Conservation (phyloP, 2,888 invertebrate genomes). For the Perdita meconis region DNA sequence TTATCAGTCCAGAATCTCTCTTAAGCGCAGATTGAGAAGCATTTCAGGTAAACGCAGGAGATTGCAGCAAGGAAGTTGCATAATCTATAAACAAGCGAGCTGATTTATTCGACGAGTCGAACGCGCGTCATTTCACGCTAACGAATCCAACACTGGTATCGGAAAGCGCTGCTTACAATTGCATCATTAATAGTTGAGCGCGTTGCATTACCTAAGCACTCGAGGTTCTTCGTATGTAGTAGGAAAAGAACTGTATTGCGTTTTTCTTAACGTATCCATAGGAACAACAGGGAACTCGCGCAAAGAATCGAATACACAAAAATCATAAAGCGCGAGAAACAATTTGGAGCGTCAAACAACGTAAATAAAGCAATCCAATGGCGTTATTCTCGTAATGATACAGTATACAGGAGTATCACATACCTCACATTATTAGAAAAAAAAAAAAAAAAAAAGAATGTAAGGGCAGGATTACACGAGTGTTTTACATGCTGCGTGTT, state of each 20-base stretch:
- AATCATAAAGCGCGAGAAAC: not conserved
- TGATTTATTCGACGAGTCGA: not conserved
- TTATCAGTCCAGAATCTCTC: not conserved
- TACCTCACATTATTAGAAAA: too few relatives aligned
- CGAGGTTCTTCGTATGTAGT: not conserved
- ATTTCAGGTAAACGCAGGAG: slow-evolving; percentile 2
- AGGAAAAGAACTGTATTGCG: slow-evolving; percentile 13
- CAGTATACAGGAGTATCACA: too few relatives aligned
- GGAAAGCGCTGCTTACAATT: slow-evolving; percentile 30
- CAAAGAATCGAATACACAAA: not conserved
- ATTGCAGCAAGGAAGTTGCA: slow-evolving; percentile 8
- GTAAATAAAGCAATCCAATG: slow-evolving; percentile 41
- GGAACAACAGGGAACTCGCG: not conserved
- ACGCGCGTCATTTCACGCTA: not conserved
- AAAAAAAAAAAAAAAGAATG: too few relatives aligned
- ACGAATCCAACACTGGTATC: slow-evolving; percentile 29
- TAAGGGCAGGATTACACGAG: too few relatives aligned
- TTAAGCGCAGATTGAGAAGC: not conserved
- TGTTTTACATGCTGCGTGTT: too few relatives aligned
- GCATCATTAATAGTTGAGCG: slow-evolving; percentile 56
- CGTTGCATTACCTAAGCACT: slow-evolving; percentile 23
- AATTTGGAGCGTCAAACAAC: slow-evolving; percentile 29
- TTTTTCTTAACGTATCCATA: not conserved
- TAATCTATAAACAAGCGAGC: slow-evolving; percentile 11
- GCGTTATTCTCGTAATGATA: not conserved